phyloP scores from a whole-genome alignment of 2,113 vertebrate genomes.

The Tupaia tana region DNA sequence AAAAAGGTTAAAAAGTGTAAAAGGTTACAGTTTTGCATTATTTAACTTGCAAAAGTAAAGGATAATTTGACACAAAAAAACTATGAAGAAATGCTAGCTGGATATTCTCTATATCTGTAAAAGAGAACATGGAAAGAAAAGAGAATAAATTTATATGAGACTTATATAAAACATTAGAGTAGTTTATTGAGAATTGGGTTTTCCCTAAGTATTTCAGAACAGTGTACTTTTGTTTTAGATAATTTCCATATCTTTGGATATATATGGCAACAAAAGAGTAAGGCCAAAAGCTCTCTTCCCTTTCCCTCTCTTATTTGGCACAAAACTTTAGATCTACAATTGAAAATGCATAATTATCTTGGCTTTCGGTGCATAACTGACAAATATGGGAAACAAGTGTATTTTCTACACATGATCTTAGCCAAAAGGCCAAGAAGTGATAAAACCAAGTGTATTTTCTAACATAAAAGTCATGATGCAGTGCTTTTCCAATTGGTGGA shows the following conservation, averaged over 20 bases:
- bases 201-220: conserved; percentile 20
- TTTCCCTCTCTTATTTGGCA: neutral
- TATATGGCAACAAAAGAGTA: neutral
- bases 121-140: conserved; percentile 33
- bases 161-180: neutral
- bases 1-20: conserved; percentile 46
- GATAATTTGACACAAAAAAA: conserved; percentile 5
- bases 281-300: neutral
- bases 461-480: neutral
- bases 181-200: conserved; percentile 48
- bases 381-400: conserved; percentile 15
- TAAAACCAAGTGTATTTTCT: conserved; percentile 15
- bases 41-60: conserved; percentile 11
- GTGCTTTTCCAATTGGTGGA: conserved; percentile 30
- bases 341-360: conserved; percentile 40
- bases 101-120: conserved; percentile 30
- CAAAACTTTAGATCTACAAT: conserved; percentile 36
- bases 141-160: conserved; percentile 10
- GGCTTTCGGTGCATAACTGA: neutral
- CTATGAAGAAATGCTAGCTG: conserved; percentile 15
- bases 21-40: conserved; percentile 17
- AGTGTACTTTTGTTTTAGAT: conserved; percentile 6
- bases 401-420: neutral
- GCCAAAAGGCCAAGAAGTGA: no score
- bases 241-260: neutral